Evolutionary conservation across 2,888 invertebrate genomes (phyloP), one percentile per base, ranked within the genome.

Genomic region (Andrena minutula): DNA sequence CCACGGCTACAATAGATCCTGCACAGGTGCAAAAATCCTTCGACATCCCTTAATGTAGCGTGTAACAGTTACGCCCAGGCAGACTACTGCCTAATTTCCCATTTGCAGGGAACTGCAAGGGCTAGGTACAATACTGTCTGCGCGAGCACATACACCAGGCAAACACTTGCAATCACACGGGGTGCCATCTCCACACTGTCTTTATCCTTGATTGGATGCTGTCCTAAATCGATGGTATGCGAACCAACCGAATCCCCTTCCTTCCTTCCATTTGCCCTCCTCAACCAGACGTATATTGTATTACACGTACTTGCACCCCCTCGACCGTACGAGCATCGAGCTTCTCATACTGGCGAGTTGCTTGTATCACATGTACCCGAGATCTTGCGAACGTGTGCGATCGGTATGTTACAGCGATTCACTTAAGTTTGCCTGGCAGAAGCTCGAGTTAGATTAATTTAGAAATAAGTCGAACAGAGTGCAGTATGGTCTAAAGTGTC

Each of bases 181-280:
- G 70, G 69, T 61, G 69, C 51, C 80, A 69, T 86, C 81, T 84
- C 76, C 64, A n/a, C 71, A 77, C 81, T 79, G 81, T 84, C 83
- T 88, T 85, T 85, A 87, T 82, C 84, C 84, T 76, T 87, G 87
- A 89, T 88, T 89, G 88, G 88, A 84, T 84, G 78, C 83, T 80
- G 77, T 79, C 75, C 77, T 61, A 69, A 89, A 88, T 89, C 89
- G 87, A 89, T 89, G 82, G 56, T 58, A 26, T n/a, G 63, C 68
- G 71, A 58, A 71, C 65, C 71, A 61, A 79, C 68, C 79, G 63
- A 70, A 71, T 82, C 78, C 58, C 10, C 41, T n/a, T 30, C 16
- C 63, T 41, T 53, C 26, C 32, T 35, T 63, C 30, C 61, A 16
- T 60, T 64, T 60, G 49, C 75, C 28, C 63, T 32, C 28, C 68